These are phyloP conservation scores for Sisyra nigra DNA, from an alignment of 2,888 invertebrate genomes.

Conservation along the genomic window DNA sequence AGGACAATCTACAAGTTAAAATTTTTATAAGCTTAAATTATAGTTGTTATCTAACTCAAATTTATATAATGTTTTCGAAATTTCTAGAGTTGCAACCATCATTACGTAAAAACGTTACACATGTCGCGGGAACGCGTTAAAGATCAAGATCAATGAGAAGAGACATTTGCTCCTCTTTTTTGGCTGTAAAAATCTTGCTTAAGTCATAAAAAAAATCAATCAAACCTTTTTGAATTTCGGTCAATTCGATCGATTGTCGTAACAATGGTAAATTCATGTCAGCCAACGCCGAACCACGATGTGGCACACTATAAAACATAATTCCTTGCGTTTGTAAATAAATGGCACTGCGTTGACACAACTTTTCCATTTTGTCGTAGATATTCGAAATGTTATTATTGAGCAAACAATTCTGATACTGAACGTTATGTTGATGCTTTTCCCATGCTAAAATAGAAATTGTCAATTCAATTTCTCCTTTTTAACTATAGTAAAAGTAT, in stretches of 20 bases:
- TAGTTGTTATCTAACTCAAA: background rate
- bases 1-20: conserved; percentile 41
- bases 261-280: conserved; percentile 57
- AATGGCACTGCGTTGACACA: background rate
- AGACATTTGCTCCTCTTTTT: too few relatives aligned
- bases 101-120: too few relatives aligned
- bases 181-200: too few relatives aligned
- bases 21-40: background rate
- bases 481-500: too few relatives aligned
- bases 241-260: conserved; percentile 58
- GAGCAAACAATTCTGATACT: too few relatives aligned
- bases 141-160: too few relatives aligned
- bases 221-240: conserved; percentile 63
- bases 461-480: background rate
- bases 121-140: too few relatives aligned
- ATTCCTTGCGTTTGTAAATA: conserved; percentile 44
- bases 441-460: conserved; percentile 7
- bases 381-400: too few relatives aligned
- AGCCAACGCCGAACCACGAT: conserved; percentile 65
- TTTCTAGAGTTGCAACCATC: too few relatives aligned
- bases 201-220: too few relatives aligned
- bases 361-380: too few relatives aligned
- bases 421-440: background rate
- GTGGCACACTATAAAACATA: conserved; percentile 79
- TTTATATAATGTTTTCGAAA: too few relatives aligned